These are phyloP conservation scores for Rhinogobius similis DNA, from an alignment of 2,113 vertebrate species.

Conservation along the genomic window DNA sequence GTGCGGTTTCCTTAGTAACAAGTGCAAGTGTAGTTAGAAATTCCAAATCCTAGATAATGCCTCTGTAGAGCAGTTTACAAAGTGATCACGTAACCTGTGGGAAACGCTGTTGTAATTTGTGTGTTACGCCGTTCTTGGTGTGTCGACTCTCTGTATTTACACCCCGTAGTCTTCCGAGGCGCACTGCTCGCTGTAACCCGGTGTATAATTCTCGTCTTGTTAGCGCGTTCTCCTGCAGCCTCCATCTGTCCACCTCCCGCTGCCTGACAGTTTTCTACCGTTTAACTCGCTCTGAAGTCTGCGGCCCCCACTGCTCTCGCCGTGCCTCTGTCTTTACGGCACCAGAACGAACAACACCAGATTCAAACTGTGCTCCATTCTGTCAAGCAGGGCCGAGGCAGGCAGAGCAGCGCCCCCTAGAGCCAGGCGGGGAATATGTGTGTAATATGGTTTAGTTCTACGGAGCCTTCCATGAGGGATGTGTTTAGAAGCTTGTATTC, in stretches of 20 bases:
- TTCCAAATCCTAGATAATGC: no score
- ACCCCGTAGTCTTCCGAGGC: not conserved
- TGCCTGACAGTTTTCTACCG: constrained; percentile 2
- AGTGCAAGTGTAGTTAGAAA: no score
- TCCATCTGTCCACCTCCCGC: constrained; percentile 6
- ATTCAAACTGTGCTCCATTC: not conserved
- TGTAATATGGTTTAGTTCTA: not conserved
- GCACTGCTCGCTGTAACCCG: not conserved
- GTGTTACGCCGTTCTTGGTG: not conserved
- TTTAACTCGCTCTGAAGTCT: constrained; percentile 6
- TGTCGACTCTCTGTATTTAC: not conserved
- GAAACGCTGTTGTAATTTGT: not conserved
- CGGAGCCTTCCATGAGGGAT: no score
- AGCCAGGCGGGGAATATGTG: not conserved
- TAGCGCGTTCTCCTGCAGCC: not conserved
- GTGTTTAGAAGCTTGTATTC: no score
- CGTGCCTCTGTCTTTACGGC: not conserved
- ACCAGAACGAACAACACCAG: not conserved
- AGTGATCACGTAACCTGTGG: no score
- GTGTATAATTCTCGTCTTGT: not conserved
- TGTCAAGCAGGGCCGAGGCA: not conserved
- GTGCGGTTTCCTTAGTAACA: no score
- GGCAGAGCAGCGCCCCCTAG: not conserved
- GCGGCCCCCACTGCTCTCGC: not conserved
- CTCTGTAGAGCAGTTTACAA: no score